These are phyloP conservation scores for Mellivora capensis DNA, from an alignment of 2,113 vertebrate genomes.

Conservation along the genomic window DNA sequence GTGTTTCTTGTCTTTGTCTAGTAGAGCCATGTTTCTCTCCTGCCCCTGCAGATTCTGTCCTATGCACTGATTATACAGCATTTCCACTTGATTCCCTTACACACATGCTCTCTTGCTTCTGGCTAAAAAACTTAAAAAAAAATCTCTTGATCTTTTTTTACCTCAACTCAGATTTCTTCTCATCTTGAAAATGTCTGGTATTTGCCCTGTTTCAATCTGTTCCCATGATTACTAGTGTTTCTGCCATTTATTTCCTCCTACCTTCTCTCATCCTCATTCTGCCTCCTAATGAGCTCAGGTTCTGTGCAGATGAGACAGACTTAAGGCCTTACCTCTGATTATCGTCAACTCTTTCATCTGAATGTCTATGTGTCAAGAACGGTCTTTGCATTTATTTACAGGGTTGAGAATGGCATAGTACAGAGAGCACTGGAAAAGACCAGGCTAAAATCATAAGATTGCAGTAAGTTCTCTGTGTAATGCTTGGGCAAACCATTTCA, in stretches of 20 bases:
- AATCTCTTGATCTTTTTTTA: conserved; percentile 28
- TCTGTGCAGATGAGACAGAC: not conserved
- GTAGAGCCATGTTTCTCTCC: not conserved
- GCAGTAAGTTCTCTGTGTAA: not conserved
- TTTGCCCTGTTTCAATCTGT: not conserved
- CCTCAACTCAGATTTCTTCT: not conserved
- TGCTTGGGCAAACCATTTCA: not conserved
- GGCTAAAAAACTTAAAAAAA: not conserved
- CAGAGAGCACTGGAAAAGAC: not conserved
- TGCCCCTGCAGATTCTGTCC: not conserved
- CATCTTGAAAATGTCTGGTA: conserved; percentile 25
- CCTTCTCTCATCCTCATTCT: conserved; percentile 3
- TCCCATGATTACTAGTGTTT: not conserved
- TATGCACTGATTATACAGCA: not conserved
- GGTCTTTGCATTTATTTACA: not conserved
- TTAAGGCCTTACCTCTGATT: not conserved
- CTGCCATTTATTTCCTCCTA: not conserved
- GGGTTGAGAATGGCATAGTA: not conserved
- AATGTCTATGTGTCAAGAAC: not conserved
- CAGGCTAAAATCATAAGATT: not conserved
- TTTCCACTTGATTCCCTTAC: not conserved
- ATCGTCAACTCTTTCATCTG: not conserved
- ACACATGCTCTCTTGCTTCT: not conserved
- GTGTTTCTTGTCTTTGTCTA: not conserved
- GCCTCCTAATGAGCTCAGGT: not conserved